These are phyloP conservation scores for Gallinago nigripennis DNA, from an alignment of 2,797 vertebrate genomes.

Conservation along the genomic window DNA sequence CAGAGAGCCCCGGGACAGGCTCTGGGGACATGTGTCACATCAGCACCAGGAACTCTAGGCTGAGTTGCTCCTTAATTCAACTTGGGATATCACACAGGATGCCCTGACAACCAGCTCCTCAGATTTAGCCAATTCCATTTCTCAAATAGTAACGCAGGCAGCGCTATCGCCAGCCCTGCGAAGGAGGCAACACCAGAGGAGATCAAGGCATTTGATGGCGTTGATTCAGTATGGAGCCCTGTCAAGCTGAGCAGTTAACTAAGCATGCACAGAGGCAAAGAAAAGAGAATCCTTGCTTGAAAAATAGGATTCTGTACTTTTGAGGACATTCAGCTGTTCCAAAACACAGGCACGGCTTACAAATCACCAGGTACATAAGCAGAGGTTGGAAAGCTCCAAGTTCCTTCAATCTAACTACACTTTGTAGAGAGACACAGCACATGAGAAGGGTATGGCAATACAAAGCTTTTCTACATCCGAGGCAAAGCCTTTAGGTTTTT, in stretches of 20 bases:
- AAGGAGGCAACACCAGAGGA: not conserved
- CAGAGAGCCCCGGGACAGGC: not conserved
- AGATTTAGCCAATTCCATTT: not conserved
- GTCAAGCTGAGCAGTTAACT: not conserved
- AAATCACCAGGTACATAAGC: not conserved
- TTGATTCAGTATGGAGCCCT: not conserved
- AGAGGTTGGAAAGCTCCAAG: not conserved
- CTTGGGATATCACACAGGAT: not conserved
- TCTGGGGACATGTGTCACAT: not conserved
- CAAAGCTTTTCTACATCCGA: not conserved
- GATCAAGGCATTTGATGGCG: fast-evolving
- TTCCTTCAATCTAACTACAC: not conserved
- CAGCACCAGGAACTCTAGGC: not conserved
- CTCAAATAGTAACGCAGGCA: not conserved
- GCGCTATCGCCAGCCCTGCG: not conserved
- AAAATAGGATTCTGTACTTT: not conserved
- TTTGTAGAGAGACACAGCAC: not conserved
- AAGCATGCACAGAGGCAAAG: not conserved
- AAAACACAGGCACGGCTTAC: not conserved
- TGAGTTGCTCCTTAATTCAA: not conserved
- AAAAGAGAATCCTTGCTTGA: not conserved
- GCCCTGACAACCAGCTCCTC: not conserved
- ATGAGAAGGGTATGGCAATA: not conserved
- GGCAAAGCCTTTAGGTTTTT: not conserved
- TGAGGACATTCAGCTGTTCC: not conserved